Percentiles rank a stretch among this genome's conserved stretches.
Conservation (phyloP, 2,797 vertebrate genomes). For the Rhynchonycteris naso region DNA sequence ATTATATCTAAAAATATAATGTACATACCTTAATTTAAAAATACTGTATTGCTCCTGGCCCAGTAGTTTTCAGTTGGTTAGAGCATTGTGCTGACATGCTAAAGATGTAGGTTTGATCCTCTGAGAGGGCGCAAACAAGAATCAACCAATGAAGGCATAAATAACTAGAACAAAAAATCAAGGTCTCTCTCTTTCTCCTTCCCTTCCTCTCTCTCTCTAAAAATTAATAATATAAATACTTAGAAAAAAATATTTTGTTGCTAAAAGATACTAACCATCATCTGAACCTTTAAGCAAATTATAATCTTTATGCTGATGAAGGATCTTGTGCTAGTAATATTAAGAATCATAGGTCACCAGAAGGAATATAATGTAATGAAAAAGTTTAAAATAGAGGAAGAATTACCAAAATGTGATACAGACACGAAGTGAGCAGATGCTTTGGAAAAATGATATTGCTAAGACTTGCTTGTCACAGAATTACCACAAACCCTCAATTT, state of each 20-base stretch:
- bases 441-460: background rate
- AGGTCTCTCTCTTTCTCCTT: too few species aligned
- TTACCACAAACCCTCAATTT: background rate
- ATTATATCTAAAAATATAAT: background rate
- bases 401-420: background rate
- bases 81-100: too few species aligned
- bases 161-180: too few species aligned
- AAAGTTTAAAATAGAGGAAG: background rate
- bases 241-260: too few species aligned
- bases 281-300: background rate
- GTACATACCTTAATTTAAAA: background rate
- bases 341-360: background rate
- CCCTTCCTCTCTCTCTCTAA: too few species aligned
- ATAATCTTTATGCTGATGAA: background rate
- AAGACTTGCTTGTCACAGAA: background rate
- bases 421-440: background rate
- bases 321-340: background rate
- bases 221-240: too few species aligned
- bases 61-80: too few species aligned
- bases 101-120: too few species aligned
- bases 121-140: too few species aligned
- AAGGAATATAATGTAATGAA: background rate
- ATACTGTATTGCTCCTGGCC: background rate
- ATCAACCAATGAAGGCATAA: too few species aligned
- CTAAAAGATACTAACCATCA: background rate